Evolutionary conservation across 2,888 invertebrate genomes (phyloP).

Genomic region (Nomada fabriciana): DNA sequence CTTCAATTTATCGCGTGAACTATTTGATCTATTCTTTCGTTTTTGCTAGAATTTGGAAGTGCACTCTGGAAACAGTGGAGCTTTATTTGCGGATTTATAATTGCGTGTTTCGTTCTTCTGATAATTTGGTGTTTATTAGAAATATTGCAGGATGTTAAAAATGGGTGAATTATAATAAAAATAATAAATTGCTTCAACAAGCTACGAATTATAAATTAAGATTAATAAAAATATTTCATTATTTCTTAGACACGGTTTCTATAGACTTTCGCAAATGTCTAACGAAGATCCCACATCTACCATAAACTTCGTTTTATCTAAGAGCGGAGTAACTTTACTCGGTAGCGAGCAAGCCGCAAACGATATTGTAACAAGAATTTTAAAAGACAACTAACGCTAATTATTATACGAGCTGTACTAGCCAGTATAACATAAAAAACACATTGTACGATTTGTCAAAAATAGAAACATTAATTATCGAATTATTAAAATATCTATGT

Average conservation of each 20-base stretch:
- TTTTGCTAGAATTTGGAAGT: conserved; percentile 39
- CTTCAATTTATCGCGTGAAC: not conserved
- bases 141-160: conserved; percentile 33
- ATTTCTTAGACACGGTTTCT: conserved; percentile 52
- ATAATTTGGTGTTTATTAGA: conserved; percentile 45
- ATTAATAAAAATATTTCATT: conserved; percentile 1
- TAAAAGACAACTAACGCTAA: conserved; percentile 11
- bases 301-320: conserved; percentile 53
- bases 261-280: conserved; percentile 38
- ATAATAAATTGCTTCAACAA: conserved; percentile 9
- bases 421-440: not conserved
- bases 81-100: conserved; percentile 33
- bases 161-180: conserved; percentile 35
- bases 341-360: conserved; percentile 58
- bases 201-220: not conserved
- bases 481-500: conserved; percentile 21
- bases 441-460: not conserved
- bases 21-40: not conserved
- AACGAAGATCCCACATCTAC: conserved; percentile 36
- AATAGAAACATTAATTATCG: not conserved
- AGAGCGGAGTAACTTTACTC: conserved; percentile 52
- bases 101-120: conserved; percentile 24
- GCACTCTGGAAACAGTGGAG: conserved; percentile 54
- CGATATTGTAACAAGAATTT: conserved; percentile 42
- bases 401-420: not conserved